phyloP scores from a whole-genome alignment of 2,113 vertebrate species.

The Glaucomys volans region DNA sequence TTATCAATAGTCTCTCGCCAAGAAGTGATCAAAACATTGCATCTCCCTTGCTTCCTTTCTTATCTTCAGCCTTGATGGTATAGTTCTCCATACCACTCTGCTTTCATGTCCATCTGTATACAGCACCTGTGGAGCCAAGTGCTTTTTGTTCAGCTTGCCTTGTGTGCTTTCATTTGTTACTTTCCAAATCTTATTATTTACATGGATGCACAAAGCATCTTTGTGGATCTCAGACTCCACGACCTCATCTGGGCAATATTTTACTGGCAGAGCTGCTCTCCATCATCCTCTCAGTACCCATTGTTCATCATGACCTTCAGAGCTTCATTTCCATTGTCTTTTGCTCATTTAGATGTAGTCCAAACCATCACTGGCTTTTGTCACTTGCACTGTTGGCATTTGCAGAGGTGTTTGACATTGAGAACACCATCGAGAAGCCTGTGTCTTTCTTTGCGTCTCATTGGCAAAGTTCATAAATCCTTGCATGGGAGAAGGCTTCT shows the following conservation, averaged over 20 bases:
- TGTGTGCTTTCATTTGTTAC: slow-evolving; percentile 88
- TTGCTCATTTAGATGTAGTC: slow-evolving; percentile 76
- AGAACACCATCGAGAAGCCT: slow-evolving; percentile 51
- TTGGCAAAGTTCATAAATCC: slow-evolving; percentile 53
- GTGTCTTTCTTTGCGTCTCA: slow-evolving; percentile 80
- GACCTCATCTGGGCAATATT: slow-evolving; percentile 82
- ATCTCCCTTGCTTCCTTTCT: slow-evolving; percentile 85
- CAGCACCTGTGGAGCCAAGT: slow-evolving; percentile 77
- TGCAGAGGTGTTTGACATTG: slow-evolving; percentile 71
- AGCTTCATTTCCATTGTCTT: slow-evolving; percentile 87
- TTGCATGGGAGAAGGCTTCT: slow-evolving; percentile 83
- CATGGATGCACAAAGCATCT: slow-evolving; percentile 84
- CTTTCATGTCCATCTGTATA: slow-evolving; percentile 85
- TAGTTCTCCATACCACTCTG: slow-evolving; percentile 85
- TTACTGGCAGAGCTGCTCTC: slow-evolving; percentile 78
- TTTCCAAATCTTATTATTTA: slow-evolving; percentile 86
- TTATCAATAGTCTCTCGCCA: slow-evolving; percentile 79
- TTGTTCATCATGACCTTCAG: slow-evolving; percentile 82
- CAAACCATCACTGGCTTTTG: slow-evolving; percentile 79
- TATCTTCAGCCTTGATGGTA: slow-evolving; percentile 83
- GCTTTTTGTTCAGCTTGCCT: slow-evolving; percentile 87
- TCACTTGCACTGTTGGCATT: slow-evolving; percentile 66
- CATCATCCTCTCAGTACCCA: slow-evolving; percentile 84
- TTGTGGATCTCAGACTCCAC: slow-evolving; percentile 84
- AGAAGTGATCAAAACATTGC: slow-evolving; percentile 77